Evolutionary conservation across 2,888 invertebrate genomes (phyloP), one percentile per base, ranked within the genome.

Genomic region (Brachypalpus laphriformis): DNA sequence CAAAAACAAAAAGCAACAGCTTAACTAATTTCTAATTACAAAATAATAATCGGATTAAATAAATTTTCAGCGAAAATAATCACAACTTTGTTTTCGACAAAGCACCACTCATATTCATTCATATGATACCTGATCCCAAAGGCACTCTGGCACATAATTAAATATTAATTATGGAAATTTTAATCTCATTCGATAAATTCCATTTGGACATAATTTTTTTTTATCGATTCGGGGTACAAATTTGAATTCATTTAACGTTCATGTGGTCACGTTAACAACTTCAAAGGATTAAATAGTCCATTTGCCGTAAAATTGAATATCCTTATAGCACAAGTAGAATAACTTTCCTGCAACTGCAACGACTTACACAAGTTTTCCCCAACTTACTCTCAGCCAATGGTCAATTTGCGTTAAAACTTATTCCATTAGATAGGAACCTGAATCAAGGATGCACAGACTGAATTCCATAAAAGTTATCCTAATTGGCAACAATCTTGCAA

Each of bases 31-130:
- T n/a, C 63, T 22, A 34, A 80, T 80, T 66, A 66, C 49, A 72
- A 66, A 59, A 45, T 80, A 59, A 45, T 80, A 72, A 66, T 61
- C 68, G 34, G 59, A 80, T 80, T 66, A 61, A 16, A 18, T 14
- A 34, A 14, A 59, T 42, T 40, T 49, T 42, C 40, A 14, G 3
- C 4, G n/a, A 14, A 51, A 37, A 47, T 18, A 11, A 25, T 51
- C 22, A 16, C 20, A 25, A 22, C 5, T 3, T 51, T 14, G 6
- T 3, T 11, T 20, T 22, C 34, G 6, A 2, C 9, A 22, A 28
- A 25, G 14, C 34, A 7, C n/a, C 31, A 20, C 8, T 31, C 7
- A 47, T 22, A 6, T 34, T 18, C 65, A 11, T n/a, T n/a, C 37
- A 49, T 14, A 22, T 42, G n/a, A 11, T 37, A 22, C 20, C 25